Conservation (phyloP, 2,888 invertebrate species). For the Cerceris ruficornis region DNA sequence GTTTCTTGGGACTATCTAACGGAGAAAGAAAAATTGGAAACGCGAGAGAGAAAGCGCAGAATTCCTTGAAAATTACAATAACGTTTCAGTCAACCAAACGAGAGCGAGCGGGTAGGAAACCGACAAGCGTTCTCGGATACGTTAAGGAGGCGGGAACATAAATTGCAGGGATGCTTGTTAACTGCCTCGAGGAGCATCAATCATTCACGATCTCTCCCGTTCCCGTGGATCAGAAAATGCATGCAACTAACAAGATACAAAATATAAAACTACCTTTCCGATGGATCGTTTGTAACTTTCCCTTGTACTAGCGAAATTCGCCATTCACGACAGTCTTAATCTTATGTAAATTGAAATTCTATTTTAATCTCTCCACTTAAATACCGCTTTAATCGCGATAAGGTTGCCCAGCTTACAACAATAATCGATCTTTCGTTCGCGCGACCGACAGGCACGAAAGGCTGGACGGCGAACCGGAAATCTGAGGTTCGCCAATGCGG, state of each 20-base stretch:
- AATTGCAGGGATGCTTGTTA: constrained; percentile 28
- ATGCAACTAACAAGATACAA: too few species aligned
- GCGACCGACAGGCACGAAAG: not conserved
- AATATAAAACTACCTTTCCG: too few species aligned
- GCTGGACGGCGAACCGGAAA: not conserved
- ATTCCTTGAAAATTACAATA: constrained; percentile 2
- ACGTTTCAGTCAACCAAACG: constrained; percentile 1
- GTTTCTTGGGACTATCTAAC: too few species aligned
- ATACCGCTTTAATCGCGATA: not conserved
- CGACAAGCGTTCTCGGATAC: constrained; percentile 21
- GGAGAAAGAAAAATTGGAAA: not conserved
- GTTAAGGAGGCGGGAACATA: constrained; percentile 20
- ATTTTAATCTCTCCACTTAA: not conserved
- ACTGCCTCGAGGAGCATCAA: constrained; percentile 26
- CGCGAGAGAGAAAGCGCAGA: not conserved
- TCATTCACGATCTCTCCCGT: constrained; percentile 22
- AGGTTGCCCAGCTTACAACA: constrained; percentile 17
- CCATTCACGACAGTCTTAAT: too few species aligned
- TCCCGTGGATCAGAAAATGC: not conserved
- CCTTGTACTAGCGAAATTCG: too few species aligned
- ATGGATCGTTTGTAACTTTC: too few species aligned
- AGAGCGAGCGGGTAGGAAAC: constrained; percentile 3
- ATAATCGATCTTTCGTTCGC: constrained; percentile 14
- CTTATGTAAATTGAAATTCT: too few species aligned
- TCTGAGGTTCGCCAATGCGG: constrained; percentile 13